These are phyloP conservation scores for Nyctibius bracteatus DNA, from an alignment of 2,113 vertebrate genomes.

Conservation along the genomic window DNA sequence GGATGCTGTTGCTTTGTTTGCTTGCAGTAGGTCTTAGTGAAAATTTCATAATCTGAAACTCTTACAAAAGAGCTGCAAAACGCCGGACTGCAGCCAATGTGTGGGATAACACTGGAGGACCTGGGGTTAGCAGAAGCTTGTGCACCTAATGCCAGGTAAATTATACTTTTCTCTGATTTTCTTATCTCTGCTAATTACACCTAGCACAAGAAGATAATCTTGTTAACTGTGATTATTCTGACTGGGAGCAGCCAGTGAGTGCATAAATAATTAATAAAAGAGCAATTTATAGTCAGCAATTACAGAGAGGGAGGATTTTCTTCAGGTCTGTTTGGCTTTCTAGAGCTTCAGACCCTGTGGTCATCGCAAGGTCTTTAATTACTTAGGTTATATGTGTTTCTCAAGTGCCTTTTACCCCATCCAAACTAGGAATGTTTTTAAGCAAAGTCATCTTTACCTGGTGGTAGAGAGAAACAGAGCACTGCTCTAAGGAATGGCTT, in stretches of 20 bases:
- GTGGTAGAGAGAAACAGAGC: not conserved
- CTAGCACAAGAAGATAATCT: not conserved
- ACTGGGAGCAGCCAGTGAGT: not conserved
- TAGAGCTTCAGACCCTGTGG: not conserved
- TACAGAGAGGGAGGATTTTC: not conserved
- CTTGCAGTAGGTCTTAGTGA: not conserved
- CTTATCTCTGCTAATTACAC: not conserved
- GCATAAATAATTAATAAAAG: not conserved
- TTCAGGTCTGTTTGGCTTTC: not conserved
- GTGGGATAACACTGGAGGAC: fast-evolving
- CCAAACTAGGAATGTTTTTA: not conserved
- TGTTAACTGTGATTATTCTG: not conserved
- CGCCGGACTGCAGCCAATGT: fast-evolving
- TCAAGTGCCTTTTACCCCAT: not conserved
- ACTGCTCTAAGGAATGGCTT: not conserved
- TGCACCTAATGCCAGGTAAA: not conserved
- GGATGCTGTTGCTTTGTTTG: not conserved
- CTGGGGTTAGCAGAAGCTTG: not conserved
- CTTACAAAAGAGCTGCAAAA: not conserved
- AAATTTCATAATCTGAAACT: not conserved
- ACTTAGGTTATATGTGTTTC: not conserved
- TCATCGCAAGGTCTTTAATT: not conserved
- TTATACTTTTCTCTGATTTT: not conserved
- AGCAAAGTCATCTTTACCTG: not conserved
- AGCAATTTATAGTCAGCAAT: not conserved